These are phyloP conservation scores for Mythimna albipuncta DNA, from an alignment of 2,888 invertebrate genomes.

Conservation along the genomic window DNA sequence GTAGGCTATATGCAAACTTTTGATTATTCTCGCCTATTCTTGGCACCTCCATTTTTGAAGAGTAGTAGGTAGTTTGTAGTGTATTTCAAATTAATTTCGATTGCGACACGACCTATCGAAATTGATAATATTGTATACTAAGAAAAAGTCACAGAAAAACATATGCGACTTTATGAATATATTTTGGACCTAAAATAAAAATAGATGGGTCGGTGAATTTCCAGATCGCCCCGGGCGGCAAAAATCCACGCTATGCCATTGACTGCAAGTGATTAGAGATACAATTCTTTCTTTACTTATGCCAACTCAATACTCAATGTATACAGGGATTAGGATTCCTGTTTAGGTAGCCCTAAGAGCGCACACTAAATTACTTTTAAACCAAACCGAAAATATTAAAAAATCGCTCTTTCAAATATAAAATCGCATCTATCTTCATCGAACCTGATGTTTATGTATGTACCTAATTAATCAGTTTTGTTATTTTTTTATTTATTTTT, in stretches of 20 bases:
- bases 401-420: background rate
- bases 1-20: no score
- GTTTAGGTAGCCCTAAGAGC: background rate
- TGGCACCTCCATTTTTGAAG: no score
- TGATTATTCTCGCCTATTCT: no score
- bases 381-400: background rate
- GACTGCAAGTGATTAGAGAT: background rate
- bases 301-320: background rate
- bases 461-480: slow-evolving; percentile 52
- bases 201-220: no score
- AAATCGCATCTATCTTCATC: slow-evolving; percentile 37
- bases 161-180: no score
- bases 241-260: background rate
- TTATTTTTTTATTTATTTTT: slow-evolving; percentile 73
- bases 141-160: no score
- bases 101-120: no score
- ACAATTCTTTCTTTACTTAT: background rate
- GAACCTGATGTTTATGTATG: slow-evolving; percentile 25
- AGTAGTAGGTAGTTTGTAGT: no score
- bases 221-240: no score
- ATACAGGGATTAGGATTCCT: background rate
- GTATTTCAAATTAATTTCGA: no score
- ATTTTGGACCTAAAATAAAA: no score
- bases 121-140: no score
- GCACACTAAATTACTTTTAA: background rate